Conservation (phyloP, 2,797 vertebrate genomes). For the Eospalax fontanierii region DNA sequence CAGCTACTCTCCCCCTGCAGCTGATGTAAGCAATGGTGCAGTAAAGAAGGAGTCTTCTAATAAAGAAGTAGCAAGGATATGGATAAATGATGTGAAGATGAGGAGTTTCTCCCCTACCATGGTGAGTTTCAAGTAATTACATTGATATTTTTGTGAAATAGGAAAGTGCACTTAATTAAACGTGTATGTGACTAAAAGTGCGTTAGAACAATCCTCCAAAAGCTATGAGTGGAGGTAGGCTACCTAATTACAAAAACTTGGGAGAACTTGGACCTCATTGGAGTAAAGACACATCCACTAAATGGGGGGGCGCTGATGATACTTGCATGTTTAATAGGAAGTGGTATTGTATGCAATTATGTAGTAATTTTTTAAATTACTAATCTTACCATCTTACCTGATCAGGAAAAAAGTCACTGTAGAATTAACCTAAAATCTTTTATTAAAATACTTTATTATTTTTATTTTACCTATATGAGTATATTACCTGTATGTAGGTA, state of each 20-base stretch:
- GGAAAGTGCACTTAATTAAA: not conserved
- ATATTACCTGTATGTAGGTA: too few species aligned
- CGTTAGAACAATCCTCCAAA: not conserved
- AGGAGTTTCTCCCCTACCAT: slow-evolving; percentile 96
- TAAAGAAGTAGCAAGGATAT: slow-evolving; percentile 96
- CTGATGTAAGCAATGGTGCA: slow-evolving; percentile 96
- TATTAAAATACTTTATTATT: too few species aligned
- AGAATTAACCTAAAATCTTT: not conserved
- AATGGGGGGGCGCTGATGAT: not conserved
- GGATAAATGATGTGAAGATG: slow-evolving; percentile 96
- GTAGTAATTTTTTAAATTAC: not conserved
- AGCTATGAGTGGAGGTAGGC: not conserved
- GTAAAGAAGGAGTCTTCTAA: slow-evolving; percentile 96
- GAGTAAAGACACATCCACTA: not conserved
- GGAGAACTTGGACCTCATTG: not conserved
- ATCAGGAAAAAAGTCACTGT: not conserved
- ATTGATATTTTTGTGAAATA: not conserved
- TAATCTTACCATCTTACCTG: not conserved
- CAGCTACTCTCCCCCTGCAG: slow-evolving; percentile 88
- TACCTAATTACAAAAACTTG: not conserved
- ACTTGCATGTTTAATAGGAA: not conserved
- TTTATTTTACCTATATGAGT: too few species aligned
- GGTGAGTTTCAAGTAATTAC: slow-evolving; percentile 89
- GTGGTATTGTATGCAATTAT: not conserved
- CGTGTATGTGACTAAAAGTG: slow-evolving; percentile 19